Evolutionary conservation across 2,797 vertebrate species (phyloP).

Genomic region (Orientallactaga sibirica): DNA sequence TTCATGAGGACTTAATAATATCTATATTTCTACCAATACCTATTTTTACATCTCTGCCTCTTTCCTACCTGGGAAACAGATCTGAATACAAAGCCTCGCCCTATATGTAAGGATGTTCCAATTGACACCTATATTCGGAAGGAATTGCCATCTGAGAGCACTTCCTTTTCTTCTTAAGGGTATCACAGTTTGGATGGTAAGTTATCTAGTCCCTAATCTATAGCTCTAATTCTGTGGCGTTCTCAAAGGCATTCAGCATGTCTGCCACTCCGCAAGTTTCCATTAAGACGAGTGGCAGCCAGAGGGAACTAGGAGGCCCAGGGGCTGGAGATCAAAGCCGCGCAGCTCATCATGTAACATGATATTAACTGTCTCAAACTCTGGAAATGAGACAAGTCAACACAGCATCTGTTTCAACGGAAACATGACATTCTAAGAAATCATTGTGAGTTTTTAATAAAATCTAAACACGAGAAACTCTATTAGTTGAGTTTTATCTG

Average conservation of each 20-base stretch:
- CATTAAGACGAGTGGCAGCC: neutral
- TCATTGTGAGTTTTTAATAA: slow-evolving; percentile 23
- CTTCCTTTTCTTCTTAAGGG: neutral
- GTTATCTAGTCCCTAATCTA: neutral
- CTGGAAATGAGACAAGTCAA: slow-evolving; percentile 58
- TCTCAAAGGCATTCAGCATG: neutral
- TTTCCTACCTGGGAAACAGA: neutral
- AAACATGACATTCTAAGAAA: slow-evolving; percentile 54
- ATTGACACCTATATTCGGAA: slow-evolving; percentile 15
- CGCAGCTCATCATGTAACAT: slow-evolving; percentile 57
- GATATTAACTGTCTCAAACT: slow-evolving; percentile 57
- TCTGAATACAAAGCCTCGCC: neutral
- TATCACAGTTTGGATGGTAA: neutral
- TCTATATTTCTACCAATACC: neutral
- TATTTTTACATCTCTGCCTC: neutral
- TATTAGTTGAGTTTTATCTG: slow-evolving; percentile 48
- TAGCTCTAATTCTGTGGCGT: neutral
- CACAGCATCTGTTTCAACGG: slow-evolving; percentile 64
- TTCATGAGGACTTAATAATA: slow-evolving; percentile 13
- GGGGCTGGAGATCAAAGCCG: slow-evolving; percentile 9
- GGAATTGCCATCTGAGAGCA: neutral
- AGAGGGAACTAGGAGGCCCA: neutral
- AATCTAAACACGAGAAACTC: slow-evolving; percentile 35
- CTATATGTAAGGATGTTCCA: neutral
- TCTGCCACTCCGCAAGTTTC: neutral